Evolutionary conservation across 1,140 invertebrate species (phyloP).

Genomic region (Drosophila orena): DNA sequence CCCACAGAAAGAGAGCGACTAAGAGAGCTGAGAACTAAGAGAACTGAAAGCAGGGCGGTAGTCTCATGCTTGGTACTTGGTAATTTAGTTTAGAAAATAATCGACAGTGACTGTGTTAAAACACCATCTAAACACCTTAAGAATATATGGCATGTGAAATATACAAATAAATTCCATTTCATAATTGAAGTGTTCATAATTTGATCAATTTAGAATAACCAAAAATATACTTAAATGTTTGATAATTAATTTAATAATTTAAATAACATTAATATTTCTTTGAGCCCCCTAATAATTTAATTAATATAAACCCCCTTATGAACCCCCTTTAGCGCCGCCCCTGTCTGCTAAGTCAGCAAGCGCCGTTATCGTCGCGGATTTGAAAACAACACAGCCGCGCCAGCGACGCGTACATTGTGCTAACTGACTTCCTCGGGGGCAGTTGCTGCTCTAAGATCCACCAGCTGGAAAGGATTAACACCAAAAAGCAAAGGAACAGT

Average conservation of each 20-base stretch:
- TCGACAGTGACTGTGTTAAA: too few relatives aligned
- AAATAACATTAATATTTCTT: too few relatives aligned
- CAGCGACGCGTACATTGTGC: constrained; percentile 42
- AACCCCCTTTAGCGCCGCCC: neutral
- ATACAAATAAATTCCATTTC: too few relatives aligned
- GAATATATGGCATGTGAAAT: too few relatives aligned
- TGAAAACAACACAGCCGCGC: constrained; percentile 31
- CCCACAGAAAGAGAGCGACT: constrained; percentile 14
- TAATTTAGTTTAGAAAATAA: neutral
- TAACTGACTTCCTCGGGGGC: constrained; percentile 32
- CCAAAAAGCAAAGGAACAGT: neutral
- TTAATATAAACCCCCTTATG: too few relatives aligned
- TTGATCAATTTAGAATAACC: too few relatives aligned
- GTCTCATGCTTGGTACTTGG: neutral
- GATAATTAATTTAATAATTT: too few relatives aligned
- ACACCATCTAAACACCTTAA: too few relatives aligned
- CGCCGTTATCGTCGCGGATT: constrained; percentile 43
- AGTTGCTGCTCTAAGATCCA: constrained; percentile 36
- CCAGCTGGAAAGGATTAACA: constrained; percentile 20
- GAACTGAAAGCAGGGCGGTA: constrained; percentile 10
- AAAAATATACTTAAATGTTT: too few relatives aligned
- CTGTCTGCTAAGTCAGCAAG: constrained; percentile 7
- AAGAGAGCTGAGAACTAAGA: constrained; percentile 20
- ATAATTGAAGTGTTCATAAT: too few relatives aligned
- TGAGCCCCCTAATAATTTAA: too few relatives aligned